Base-by-base conservation (phyloP, 2,888 invertebrate genomes). In the Nomada ruficornis region DNA sequence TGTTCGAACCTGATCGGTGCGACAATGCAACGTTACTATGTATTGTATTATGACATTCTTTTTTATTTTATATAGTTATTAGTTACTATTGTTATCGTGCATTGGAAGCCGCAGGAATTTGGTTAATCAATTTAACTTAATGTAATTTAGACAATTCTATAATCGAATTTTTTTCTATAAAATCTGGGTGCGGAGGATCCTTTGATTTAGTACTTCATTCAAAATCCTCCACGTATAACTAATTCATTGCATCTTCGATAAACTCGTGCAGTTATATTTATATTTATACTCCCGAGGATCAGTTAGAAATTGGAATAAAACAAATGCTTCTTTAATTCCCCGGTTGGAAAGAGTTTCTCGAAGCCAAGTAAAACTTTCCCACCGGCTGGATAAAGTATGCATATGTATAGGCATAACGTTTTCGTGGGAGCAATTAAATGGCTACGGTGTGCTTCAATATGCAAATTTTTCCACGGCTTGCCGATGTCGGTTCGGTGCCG, bases 1-100 rank as follows among this genome's bases (percentile, higher is more conserved):
- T 36, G 92, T 93, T 83, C 92, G 90, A 64, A 92, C 87, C 93
- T 93, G 80, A 59, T 77, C 63, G 69, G 69, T 15, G 50, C 54
- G 50, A 81, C 29, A 64, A 77, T 79, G 13, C 57, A 18, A 44
- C 13, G 69, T 79, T 73, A 75, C 47, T 64, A 54, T 47, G 47
- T 50, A 29, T 57, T 13, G 15, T 50, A 29, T 57, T 13, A 13
- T 23, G 36, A 23, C 11, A 68, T 55, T 36, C 0, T 44, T 18
- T 18, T 18, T 10, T 9, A 23, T 4, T 4, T 15, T 2, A 10
- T 18, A 20, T 4, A 55, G 18, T 44, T 11, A 2, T 23, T 44
- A 7, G 2, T 18, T 3, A 36, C 59, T 18, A 15, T 26, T 29
- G 26, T 11, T 15, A 0, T 29, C 7, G 20, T 1, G 9, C 15